Conservation (phyloP, 2,888 invertebrate genomes). For the Drosophila mulleri region DNA sequence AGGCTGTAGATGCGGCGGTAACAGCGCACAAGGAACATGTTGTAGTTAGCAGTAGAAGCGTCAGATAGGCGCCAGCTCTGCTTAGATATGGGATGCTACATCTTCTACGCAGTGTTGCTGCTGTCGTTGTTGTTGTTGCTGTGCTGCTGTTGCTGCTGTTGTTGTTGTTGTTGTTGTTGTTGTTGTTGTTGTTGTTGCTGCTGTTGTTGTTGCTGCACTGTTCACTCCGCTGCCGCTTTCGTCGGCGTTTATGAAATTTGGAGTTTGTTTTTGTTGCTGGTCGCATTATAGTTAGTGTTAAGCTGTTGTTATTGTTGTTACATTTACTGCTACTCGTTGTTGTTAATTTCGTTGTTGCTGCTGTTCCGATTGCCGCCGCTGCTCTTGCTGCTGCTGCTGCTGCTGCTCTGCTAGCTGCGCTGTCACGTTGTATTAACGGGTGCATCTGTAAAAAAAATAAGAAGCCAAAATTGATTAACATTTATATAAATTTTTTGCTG, state of each 20-base stretch:
- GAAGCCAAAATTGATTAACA: background rate
- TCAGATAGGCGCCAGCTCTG: constrained; percentile 64
- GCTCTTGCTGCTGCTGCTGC: constrained; percentile 22
- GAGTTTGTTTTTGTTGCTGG: constrained; percentile 24
- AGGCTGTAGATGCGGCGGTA: constrained; percentile 70
- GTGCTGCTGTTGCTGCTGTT: constrained; percentile 17
- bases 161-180: too few species aligned
- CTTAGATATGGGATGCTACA: constrained; percentile 28
- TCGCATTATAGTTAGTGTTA: constrained; percentile 26
- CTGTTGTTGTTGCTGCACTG: constrained; percentile 8
- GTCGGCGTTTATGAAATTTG: constrained; percentile 62
- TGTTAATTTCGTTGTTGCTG: constrained; percentile 38
- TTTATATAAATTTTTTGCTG: background rate
- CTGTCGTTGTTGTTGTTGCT: constrained; percentile 1
- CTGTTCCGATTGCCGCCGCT: background rate
- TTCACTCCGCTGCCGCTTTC: constrained; percentile 50
- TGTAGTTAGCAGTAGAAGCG: constrained; percentile 78
- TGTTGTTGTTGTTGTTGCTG: constrained; percentile 18
- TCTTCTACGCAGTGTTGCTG: constrained; percentile 16
- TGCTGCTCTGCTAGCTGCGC: constrained; percentile 41
- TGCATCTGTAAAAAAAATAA: constrained; percentile 52
- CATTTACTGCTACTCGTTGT: constrained; percentile 45
- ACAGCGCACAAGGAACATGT: constrained; percentile 82
- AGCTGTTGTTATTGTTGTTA: constrained; percentile 20
- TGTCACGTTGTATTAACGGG: constrained; percentile 42